These are phyloP conservation scores for Cephus pygmeus DNA, from an alignment of 2,888 invertebrate genomes.

Conservation along the genomic window DNA sequence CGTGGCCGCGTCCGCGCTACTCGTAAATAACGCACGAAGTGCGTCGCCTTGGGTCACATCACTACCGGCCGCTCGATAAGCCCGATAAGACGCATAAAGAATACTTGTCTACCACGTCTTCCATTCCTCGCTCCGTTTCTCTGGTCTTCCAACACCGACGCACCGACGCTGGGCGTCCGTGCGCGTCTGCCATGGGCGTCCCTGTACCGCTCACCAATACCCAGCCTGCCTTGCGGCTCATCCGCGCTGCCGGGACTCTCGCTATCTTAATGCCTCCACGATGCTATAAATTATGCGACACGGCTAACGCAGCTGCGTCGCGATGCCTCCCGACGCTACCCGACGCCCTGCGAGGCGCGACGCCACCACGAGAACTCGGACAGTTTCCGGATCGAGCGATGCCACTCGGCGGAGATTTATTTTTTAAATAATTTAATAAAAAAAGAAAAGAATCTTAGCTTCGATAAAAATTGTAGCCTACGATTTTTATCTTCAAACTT, in stretches of 20 bases:
- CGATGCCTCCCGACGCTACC: no score
- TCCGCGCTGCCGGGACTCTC: not conserved
- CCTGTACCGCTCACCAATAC: no score
- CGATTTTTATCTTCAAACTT: no score
- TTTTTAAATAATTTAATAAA: no score
- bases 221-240: not conserved
- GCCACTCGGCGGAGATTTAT: no score
- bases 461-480: no score
- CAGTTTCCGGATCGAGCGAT: no score
- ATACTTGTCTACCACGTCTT: constrained; percentile 51
- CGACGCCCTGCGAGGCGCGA: no score
- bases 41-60: constrained; percentile 47
- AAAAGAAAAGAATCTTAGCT: no score
- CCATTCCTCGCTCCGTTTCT: constrained; percentile 33
- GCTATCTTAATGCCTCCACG: constrained; percentile 56
- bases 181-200: no score
- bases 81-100: constrained; percentile 59
- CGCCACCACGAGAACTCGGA: no score
- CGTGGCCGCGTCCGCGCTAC: constrained; percentile 38
- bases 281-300: constrained; percentile 60
- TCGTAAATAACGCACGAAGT: constrained; percentile 39
- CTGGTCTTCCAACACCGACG: constrained; percentile 33
- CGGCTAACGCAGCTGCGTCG: constrained; percentile 50
- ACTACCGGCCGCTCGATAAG: constrained; percentile 57
- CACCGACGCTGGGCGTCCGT: constrained; percentile 7